These are phyloP conservation scores for Trinectes maculatus DNA, from an alignment of 2,113 vertebrate species.

Conservation along the genomic window DNA sequence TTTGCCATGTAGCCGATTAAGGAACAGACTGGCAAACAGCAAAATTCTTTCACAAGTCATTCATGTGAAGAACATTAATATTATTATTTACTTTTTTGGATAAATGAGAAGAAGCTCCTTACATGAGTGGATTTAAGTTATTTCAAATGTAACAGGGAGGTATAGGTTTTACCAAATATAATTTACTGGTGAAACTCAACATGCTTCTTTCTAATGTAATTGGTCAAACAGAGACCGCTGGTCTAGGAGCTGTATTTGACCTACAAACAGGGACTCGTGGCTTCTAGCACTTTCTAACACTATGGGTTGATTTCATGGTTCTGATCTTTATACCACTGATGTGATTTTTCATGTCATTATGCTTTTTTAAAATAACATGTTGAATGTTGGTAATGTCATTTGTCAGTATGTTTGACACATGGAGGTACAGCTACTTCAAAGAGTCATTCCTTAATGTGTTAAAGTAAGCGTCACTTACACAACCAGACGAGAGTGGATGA, in stretches of 20 bases:
- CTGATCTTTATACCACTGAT: slow-evolving; percentile 31
- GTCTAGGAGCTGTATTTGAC: slow-evolving; percentile 12
- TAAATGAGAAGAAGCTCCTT: background rate
- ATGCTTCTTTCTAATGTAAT: background rate
- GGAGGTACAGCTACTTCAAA: background rate
- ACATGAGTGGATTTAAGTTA: background rate
- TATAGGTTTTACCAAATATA: background rate
- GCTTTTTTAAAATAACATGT: slow-evolving; percentile 26
- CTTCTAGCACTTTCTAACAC: slow-evolving; percentile 57
- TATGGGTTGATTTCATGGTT: slow-evolving; percentile 31
- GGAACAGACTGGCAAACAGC: background rate
- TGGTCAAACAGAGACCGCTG: background rate
- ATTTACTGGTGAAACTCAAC: background rate
- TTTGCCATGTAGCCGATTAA: slow-evolving; percentile 21
- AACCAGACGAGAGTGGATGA: slow-evolving; percentile 29
- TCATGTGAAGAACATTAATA: background rate
- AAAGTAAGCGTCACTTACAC: slow-evolving; percentile 15
- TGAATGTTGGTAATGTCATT: slow-evolving; percentile 1
- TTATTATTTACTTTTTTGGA: background rate
- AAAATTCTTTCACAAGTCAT: slow-evolving; percentile 3
- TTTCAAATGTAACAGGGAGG: background rate
- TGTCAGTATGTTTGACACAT: slow-evolving; percentile 11
- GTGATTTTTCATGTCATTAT: slow-evolving; percentile 12
- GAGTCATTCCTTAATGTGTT: slow-evolving; percentile 2
- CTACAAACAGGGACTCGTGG: background rate